Base-by-base conservation (phyloP, 2,888 invertebrate genomes). In the Gerris lacustris region DNA sequence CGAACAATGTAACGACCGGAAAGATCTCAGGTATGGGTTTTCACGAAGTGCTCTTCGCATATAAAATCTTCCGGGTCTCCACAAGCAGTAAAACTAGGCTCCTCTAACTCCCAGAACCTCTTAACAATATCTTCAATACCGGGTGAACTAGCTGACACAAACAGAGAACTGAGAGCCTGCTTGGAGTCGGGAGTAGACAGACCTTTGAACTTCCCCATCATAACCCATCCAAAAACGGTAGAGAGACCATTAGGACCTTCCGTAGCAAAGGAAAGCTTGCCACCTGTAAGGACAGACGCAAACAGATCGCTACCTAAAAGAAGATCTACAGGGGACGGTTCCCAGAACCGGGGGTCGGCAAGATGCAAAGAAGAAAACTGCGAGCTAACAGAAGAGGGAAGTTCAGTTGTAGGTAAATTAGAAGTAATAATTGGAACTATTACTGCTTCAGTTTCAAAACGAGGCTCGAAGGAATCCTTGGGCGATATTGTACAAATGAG, bases 261-360 rank as follows among this genome's bases (percentile, higher is more conserved):
- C 15, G 43, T n/a, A 63, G 63, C 15, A 15, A 70, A 9, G 9
- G 63, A 43, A 7, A 63, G 15, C 11, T 15, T 6, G 44, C n/a
- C n/a, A n/a, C 71, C 71, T 31, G 68, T 71, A 47, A 47, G 62
- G 63, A 72, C 71, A 11, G 47, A 17, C 7, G 67, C 64, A 66
- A 72, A 72, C 15, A 72, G 47, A 69, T 72, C 72, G 6, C 66
- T 68, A 6, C 72, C 71, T 11, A 72, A 63, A 9, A 71, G 67
- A 45, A 72, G 67, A 43, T 72, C 71, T 5, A 72, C 69, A 55
- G 55, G 55, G 17, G 67, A 47, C 11, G 72, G 71, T 45, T 72
- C 64, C 71, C 71, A 71, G 55, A 72, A 72, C 1, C 47, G 6
- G 43, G 72, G 67, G 62, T 72, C 71, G 2, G 72, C 72, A 9